Evolutionary conservation across 2,797 vertebrate species (phyloP).

Genomic region (Tympanoctomys barrerae): DNA sequence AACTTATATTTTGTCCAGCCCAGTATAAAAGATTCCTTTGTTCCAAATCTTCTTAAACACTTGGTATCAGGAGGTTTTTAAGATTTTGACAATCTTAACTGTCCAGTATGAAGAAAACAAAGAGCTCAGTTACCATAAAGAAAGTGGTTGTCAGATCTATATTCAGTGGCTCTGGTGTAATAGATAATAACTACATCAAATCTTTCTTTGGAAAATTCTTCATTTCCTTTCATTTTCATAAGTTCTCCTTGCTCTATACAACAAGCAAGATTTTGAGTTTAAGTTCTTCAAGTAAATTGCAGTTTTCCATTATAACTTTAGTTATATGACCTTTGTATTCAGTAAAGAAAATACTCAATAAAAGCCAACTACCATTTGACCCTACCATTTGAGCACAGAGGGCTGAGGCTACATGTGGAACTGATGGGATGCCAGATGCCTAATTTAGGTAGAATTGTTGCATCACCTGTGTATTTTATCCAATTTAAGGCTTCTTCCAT

Average conservation of each 20-base stretch:
- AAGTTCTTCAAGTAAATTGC: conserved; percentile 86
- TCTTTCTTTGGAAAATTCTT: conserved; percentile 90
- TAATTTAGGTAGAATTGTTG: conserved; percentile 77
- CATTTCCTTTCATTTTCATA: conserved; percentile 93
- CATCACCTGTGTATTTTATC: conserved; percentile 88
- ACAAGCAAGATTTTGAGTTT: conserved; percentile 78
- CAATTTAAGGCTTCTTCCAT: conserved; percentile 88
- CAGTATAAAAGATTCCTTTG: conserved; percentile 63
- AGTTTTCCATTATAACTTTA: conserved; percentile 84
- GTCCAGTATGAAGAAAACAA: conserved; percentile 91
- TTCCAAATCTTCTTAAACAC: conserved; percentile 74
- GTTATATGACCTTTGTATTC: conserved; percentile 86
- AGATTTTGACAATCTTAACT: conserved; percentile 86
- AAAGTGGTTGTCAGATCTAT: conserved; percentile 92
- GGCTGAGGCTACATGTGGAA: no score
- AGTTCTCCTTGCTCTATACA: conserved; percentile 92
- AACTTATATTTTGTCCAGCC: conserved; percentile 61
- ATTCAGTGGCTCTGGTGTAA: conserved; percentile 93
- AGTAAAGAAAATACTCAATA: conserved; percentile 90
- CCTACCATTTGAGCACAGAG: no score
- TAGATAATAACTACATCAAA: conserved; percentile 90
- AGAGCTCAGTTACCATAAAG: conserved; percentile 96
- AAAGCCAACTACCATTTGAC: conserved; percentile 73
- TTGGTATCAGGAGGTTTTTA: conserved; percentile 50
- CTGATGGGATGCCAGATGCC: no score